Evolutionary conservation across 1,140 invertebrate species (phyloP), one percentile per base, ranked within the genome.

Genomic region (Drosophila bocqueti): DNA sequence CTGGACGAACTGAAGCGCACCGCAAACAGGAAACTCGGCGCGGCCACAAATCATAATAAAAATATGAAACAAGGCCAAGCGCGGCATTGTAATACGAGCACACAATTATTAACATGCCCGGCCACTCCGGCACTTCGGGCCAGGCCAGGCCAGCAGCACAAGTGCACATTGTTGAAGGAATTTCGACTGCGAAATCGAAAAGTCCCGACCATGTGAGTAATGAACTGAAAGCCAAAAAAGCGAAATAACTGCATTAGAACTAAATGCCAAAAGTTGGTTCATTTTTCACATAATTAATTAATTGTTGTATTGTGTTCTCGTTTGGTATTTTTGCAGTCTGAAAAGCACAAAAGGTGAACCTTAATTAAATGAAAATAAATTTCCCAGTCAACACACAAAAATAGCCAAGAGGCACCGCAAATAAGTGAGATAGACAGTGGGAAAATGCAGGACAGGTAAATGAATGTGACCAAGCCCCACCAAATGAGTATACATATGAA

Each of bases 281-380:
- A 43, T 59, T 66, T 55, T 45, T 47, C 45, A 76, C 45, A 61
- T 62, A 64, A 66, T 62, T 76, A 75, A 75, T 61, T 63, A 55
- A 16, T 24, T 38, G 18, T 24, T 38, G 18, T 24, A 36, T 38
- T 55, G 52, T 43, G 29, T 40, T 58, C 64, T 45, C 21, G 31
- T 16, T 9, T 46, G 49, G 29, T 11, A 47, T 36, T 45, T 36
- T 26, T 46, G 26, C 45, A 31, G 11, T 36, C 43, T 29, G 26
- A 6, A 73, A 57, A 58, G 45, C 59, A 18, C 34, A 61, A 42
- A 24, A 61, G 24, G 50, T 6, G 26, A 52, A 47, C 42, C 49
- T 63, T 69, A 79, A 80, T 77, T 80, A 57, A 86, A 71, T 63
- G 58, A 69, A 58, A 66, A 71, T 74, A 64, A 83, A 71, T 87